These are phyloP conservation scores for Fabriciana adippe DNA, from an alignment of 2,888 invertebrate species.

Conservation along the genomic window DNA sequence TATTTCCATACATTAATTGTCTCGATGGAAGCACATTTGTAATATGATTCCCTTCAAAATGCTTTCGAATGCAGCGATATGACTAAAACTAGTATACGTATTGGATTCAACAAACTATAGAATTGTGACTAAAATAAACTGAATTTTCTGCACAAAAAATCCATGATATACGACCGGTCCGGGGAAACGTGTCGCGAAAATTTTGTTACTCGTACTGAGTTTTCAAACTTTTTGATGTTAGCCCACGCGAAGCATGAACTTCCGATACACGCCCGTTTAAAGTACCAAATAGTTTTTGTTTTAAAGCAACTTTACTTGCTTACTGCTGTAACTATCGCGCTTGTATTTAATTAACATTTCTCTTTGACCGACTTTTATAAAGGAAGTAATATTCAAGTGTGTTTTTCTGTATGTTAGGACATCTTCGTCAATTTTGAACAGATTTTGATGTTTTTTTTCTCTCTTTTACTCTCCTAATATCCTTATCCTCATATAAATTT, in stretches of 20 bases:
- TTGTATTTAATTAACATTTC: background rate
- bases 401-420: too few relatives aligned
- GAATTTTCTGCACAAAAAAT: constrained; percentile 21
- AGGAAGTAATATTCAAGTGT: too few relatives aligned
- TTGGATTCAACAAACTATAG: constrained; percentile 5
- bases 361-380: background rate
- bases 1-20: too few relatives aligned
- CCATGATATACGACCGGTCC: constrained; percentile 20
- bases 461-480: too few relatives aligned
- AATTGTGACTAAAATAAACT: constrained; percentile 17
- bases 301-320: background rate
- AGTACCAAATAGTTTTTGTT: constrained; percentile 7
- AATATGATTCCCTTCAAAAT: too few relatives aligned
- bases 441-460: too few relatives aligned
- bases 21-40: too few relatives aligned
- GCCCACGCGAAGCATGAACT: constrained; percentile 6
- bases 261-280: constrained; percentile 6
- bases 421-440: too few relatives aligned
- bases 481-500: too few relatives aligned
- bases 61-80: background rate
- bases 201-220: constrained; percentile 28
- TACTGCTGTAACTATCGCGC: background rate
- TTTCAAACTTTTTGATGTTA: constrained; percentile 25
- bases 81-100: background rate
- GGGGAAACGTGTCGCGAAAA: constrained; percentile 23